These are phyloP conservation scores for Microtus montanus DNA, from an alignment of 2,113 vertebrate species.

Conservation along the genomic window DNA sequence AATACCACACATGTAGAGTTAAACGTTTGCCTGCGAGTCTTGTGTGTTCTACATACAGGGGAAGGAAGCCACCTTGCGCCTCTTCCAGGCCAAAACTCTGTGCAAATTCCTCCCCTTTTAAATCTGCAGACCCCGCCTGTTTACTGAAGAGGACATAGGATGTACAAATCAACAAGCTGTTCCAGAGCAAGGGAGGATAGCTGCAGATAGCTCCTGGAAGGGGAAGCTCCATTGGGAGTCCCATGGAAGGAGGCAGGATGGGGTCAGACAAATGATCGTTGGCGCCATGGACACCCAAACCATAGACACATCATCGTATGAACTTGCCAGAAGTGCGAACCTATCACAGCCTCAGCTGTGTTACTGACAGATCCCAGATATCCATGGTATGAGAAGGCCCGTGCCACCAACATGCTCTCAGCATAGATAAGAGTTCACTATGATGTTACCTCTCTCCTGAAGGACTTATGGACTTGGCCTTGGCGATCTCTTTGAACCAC, in stretches of 20 bases:
- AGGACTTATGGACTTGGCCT: constrained; percentile 86
- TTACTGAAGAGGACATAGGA: background rate
- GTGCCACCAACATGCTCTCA: background rate
- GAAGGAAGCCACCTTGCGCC: background rate
- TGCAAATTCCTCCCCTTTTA: background rate
- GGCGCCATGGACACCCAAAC: background rate
- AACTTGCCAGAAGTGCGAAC: background rate
- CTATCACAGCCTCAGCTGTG: background rate
- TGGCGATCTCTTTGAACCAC: constrained; percentile 85
- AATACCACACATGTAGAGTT: background rate
- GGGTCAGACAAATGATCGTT: background rate
- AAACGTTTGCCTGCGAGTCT: background rate
- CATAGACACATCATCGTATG: background rate
- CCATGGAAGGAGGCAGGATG: background rate
- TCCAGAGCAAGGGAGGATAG: background rate
- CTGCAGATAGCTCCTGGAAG: background rate
- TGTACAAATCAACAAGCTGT: background rate
- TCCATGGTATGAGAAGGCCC: background rate
- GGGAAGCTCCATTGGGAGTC: background rate
- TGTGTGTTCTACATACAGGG: background rate
- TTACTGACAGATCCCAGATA: background rate
- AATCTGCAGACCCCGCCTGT: background rate
- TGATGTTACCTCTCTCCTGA: constrained; percentile 86
- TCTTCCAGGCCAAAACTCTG: background rate
- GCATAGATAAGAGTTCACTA: too few relatives aligned